phyloP scores from a whole-genome alignment of 2,888 invertebrate species.

The Teleogryllus oceanicus region DNA sequence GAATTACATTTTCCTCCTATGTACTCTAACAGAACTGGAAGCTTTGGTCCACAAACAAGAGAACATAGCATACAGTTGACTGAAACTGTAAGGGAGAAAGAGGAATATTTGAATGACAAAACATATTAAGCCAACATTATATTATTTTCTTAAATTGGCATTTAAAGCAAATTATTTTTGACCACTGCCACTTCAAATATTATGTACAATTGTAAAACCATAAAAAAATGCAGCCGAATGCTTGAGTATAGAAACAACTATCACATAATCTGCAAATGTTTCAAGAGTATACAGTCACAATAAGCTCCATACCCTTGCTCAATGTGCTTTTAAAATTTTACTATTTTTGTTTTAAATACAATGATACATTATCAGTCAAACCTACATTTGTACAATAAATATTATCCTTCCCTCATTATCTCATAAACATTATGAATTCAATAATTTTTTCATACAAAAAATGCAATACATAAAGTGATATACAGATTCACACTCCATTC shows the following conservation, averaged over 20 bases:
- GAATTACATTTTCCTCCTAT: constrained; percentile 26
- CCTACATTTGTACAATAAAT: background rate
- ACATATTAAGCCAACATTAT: no score
- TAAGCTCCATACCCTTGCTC: background rate
- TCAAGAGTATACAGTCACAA: background rate
- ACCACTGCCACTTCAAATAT: background rate
- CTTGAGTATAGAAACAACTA: background rate
- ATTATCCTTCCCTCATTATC: background rate
- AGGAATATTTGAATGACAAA: no score
- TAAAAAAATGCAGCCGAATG: background rate
- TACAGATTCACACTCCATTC: constrained; percentile 20
- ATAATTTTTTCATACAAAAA: background rate
- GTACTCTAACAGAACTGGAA: constrained; percentile 25
- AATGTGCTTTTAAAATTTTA: background rate
- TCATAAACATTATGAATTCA: background rate
- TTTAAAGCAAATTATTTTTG: background rate
- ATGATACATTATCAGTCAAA: constrained; percentile 12
- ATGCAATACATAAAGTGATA: constrained; percentile 18
- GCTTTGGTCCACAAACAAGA: constrained; percentile 24
- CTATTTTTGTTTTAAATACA: background rate
- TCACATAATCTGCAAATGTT: background rate
- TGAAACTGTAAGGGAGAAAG: no score
- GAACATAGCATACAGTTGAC: no score
- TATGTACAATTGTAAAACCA: background rate
- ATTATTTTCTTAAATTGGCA: background rate